A percentile compares a stretch with the other conserved stretches of the same genome.
These are phyloP conservation scores for Aphidius gifuensis DNA, from an alignment of 1,140 invertebrate genomes.

Conservation along the genomic window DNA sequence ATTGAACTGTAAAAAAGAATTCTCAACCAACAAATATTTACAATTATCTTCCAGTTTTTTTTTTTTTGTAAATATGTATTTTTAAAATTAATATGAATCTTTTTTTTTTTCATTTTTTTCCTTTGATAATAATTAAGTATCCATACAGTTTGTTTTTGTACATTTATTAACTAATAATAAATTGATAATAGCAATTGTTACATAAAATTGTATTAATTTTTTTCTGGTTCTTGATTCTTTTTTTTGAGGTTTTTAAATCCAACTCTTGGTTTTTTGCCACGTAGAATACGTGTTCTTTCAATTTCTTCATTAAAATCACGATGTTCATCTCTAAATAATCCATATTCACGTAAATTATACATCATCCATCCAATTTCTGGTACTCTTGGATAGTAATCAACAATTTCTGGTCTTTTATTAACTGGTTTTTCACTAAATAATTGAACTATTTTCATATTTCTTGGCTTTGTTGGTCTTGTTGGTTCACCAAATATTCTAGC, in stretches of 20 bases:
- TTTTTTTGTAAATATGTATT: not conserved
- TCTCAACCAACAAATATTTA: not conserved
- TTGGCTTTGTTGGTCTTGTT: constrained; percentile 66
- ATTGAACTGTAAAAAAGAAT: constrained; percentile 4
- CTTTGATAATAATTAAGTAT: no score
- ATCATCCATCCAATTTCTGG: constrained; percentile 72
- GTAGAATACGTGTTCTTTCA: constrained; percentile 67
- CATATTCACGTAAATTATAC: constrained; percentile 69
- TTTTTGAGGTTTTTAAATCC: not conserved
- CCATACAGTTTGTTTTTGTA: no score
- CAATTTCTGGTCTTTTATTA: constrained; percentile 69
- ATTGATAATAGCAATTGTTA: not conserved
- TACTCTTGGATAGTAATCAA: constrained; percentile 85
- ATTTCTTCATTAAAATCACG: constrained; percentile 90
- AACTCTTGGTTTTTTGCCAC: constrained; percentile 67
- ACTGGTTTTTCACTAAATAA: constrained; percentile 74
- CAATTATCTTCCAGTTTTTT: no score
- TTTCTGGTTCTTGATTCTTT: no score
- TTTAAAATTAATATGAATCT: no score
- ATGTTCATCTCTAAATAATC: constrained; percentile 86
- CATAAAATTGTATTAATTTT: no score
- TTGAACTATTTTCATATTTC: constrained; percentile 80
- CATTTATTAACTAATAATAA: not conserved
- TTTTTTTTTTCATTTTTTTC: not conserved
- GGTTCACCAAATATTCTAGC: constrained; percentile 90